Evolutionary conservation across 2,888 invertebrate species (phyloP).

Genomic region (Bugula neritina): DNA sequence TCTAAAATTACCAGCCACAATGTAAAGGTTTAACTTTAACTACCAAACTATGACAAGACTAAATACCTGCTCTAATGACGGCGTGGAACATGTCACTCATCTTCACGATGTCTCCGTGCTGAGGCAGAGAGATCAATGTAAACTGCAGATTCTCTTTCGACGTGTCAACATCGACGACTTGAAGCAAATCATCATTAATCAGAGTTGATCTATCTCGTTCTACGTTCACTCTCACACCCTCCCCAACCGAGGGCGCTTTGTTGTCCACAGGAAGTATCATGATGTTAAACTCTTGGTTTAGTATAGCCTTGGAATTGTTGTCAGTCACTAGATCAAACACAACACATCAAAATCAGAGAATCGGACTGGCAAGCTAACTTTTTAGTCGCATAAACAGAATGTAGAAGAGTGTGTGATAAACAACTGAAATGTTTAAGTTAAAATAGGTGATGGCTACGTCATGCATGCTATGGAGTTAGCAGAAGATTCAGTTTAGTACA

Average conservation of each 20-base stretch:
- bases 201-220: not conserved
- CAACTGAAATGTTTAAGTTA: no score
- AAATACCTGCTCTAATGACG: slow-evolving; percentile 7
- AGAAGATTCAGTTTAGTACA: no score
- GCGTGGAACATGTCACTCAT: not conserved
- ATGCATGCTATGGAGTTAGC: no score
- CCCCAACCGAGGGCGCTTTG: slow-evolving; percentile 38
- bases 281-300: slow-evolving; percentile 39
- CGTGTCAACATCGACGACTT: slow-evolving; percentile 41
- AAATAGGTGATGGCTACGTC: no score
- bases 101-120: slow-evolving; percentile 26
- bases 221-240: slow-evolving; percentile 17
- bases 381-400: no score
- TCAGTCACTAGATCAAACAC: slow-evolving; percentile 27
- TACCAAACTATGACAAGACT: no score
- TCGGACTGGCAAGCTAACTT: no score
- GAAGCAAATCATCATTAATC: slow-evolving; percentile 31
- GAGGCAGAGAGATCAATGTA: slow-evolving; percentile 36
- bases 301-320: slow-evolving; percentile 27
- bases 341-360: no score
- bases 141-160: slow-evolving; percentile 35
- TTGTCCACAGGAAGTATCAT: slow-evolving; percentile 43
- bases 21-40: no score
- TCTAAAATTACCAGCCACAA: no score
- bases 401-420: no score